A percentile compares a stretch with the other conserved stretches of the same genome.
Evolutionary conservation across 2,888 invertebrate species (phyloP).

Genomic region (Drosophila testacea): DNA sequence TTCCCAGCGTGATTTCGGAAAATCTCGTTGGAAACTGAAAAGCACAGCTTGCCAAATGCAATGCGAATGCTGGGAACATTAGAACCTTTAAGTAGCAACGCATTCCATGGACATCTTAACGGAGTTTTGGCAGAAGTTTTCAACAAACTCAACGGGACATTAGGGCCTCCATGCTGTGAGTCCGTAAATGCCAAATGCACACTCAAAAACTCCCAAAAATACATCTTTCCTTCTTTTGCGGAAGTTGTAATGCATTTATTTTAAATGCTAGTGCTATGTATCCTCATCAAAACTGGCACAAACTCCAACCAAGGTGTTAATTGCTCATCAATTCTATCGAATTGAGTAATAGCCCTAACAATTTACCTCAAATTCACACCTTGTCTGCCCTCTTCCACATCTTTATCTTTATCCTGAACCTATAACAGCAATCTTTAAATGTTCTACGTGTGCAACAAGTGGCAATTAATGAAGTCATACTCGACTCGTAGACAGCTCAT

Average conservation of each 20-base stretch:
- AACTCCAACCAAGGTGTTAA: conserved; percentile 77
- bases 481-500: conserved; percentile 32
- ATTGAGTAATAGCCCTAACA: conserved; percentile 62
- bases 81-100: conserved; percentile 77
- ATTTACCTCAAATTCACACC: conserved; percentile 77
- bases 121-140: conserved; percentile 62
- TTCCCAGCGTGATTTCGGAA: conserved; percentile 65
- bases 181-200: conserved; percentile 25
- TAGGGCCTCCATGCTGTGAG: conserved; percentile 41
- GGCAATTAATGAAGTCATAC: conserved; percentile 62
- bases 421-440: conserved; percentile 8
- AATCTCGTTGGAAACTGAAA: conserved; percentile 37
- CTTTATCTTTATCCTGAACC: conserved; percentile 10
- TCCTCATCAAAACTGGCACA: conserved; percentile 26
- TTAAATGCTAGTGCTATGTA: not conserved
- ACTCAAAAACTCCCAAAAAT: conserved; percentile 36
- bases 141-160: conserved; percentile 77
- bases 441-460: conserved; percentile 46
- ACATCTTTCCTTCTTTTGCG: conserved; percentile 2
- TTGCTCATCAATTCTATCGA: conserved; percentile 65
- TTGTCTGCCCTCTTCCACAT: conserved; percentile 16
- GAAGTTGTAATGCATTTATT: conserved; percentile 16
- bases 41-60: conserved; percentile 37
- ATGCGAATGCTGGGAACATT: conserved; percentile 48
- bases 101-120: conserved; percentile 40